A percentile compares a stretch with the other conserved stretches of the same genome.
Conservation (phyloP, 2,113 vertebrate genomes). For the Regulus satrapa region DNA sequence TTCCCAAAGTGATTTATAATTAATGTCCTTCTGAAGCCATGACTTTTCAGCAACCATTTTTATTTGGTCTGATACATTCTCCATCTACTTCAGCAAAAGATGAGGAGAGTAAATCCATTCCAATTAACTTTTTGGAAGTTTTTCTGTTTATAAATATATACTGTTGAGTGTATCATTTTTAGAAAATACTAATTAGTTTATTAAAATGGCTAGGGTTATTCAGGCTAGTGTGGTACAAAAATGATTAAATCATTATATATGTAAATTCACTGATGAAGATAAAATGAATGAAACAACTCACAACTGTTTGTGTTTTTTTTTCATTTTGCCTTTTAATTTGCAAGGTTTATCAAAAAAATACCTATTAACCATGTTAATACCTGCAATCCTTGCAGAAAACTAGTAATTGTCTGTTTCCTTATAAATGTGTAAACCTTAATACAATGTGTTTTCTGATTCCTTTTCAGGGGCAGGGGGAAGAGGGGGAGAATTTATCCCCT, state of each 20-base stretch:
- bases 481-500: background rate
- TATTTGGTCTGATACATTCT: background rate
- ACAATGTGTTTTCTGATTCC: background rate
- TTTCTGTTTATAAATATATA: background rate
- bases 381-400: background rate
- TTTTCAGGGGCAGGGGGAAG: rapidly evolving
- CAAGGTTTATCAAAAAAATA: background rate
- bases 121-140: background rate
- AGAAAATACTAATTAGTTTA: background rate
- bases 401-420: background rate
- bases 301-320: background rate
- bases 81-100: background rate
- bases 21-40: background rate
- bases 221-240: background rate
- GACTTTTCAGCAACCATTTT: background rate
- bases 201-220: background rate
- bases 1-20: background rate
- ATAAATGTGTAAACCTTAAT: background rate
- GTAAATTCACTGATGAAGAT: background rate
- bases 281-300: background rate
- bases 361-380: background rate
- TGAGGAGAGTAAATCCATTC: background rate
- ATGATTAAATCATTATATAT: background rate
- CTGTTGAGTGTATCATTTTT: background rate
- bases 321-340: background rate